Evolutionary conservation across 2,113 vertebrate genomes (phyloP), one percentile per base, ranked within the genome.

Genomic region (Neodontobutis hainanensis): DNA sequence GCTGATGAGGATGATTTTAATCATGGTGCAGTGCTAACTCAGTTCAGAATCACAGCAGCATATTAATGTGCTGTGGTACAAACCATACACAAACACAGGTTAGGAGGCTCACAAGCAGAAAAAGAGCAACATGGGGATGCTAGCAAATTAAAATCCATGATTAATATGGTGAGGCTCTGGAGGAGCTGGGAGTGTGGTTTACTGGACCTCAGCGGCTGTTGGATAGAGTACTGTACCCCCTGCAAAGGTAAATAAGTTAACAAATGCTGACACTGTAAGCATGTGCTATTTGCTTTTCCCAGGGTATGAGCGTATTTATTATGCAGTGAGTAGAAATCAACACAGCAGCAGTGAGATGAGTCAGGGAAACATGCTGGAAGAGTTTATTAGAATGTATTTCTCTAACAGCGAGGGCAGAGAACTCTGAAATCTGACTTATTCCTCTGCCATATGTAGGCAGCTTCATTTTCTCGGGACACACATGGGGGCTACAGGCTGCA

Each of bases 1-100:
- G 84, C 87, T 89, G 85, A 91, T 90, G 87, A 88, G 89, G 88
- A 85, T 32, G 58, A 62, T 86, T 92, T 89, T 91, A 91, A 90
- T 91, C 90, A 89, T 84, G 72, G 75, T 63, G 83, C 80, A 77
- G 79, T 38, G 14, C 68, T 83, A 80, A 85, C 68, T 75, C 34
- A 63, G 66, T 70, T 81, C 75, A 58, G 69, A 74, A 81, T 77
- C 80, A 57, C 72, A 60, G 81, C 80, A 44, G 89, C 85, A 89
- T 85, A 80, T 85, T 86, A 89, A 90, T 90, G 82, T 64, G 70
- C 40, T 58, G 58, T 56, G 55, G 60, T 69, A 50, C 68, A 75
- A 73, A 77, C 62, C 61, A 34, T 68, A 73, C 77, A 82, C 81
- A 87, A 73, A 74, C 76, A 70, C 72, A 84, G 81, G 88, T 81